Evolutionary conservation across 2,797 vertebrate genomes (phyloP).

Genomic region (Anomalospiza imberbis): DNA sequence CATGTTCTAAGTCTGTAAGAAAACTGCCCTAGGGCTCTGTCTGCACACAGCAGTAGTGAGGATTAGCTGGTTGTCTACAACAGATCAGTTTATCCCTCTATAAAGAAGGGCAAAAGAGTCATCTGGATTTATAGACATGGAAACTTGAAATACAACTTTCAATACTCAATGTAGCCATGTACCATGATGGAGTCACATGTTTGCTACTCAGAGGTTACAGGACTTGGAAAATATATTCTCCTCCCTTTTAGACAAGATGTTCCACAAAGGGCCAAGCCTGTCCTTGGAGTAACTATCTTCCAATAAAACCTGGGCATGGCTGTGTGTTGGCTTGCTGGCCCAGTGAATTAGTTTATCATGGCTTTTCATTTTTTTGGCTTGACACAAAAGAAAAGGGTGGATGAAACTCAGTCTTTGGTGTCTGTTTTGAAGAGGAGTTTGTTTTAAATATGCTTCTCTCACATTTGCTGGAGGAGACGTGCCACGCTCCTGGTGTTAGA

Average conservation of each 20-base stretch:
- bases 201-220: background rate
- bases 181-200: background rate
- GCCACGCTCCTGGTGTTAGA: rapidly evolving
- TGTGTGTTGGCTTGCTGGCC: background rate
- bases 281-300: background rate
- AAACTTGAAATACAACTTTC: background rate
- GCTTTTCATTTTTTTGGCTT: background rate
- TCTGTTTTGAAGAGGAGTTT: background rate
- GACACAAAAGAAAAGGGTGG: background rate
- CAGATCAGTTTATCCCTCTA: slow-evolving; percentile 15
- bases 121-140: background rate
- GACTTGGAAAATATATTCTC: background rate
- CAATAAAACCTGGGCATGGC: background rate
- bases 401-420: background rate
- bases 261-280: background rate
- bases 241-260: background rate
- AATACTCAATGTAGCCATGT: background rate
- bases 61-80: background rate
- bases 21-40: background rate
- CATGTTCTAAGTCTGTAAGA: background rate
- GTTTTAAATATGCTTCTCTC: background rate
- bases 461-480: background rate
- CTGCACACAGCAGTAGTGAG: background rate
- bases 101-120: slow-evolving; percentile 9
- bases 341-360: background rate